Evolutionary conservation across 2,888 invertebrate genomes (phyloP), one percentile per base, ranked within the genome.

Genomic region (Apoda limacodes): DNA sequence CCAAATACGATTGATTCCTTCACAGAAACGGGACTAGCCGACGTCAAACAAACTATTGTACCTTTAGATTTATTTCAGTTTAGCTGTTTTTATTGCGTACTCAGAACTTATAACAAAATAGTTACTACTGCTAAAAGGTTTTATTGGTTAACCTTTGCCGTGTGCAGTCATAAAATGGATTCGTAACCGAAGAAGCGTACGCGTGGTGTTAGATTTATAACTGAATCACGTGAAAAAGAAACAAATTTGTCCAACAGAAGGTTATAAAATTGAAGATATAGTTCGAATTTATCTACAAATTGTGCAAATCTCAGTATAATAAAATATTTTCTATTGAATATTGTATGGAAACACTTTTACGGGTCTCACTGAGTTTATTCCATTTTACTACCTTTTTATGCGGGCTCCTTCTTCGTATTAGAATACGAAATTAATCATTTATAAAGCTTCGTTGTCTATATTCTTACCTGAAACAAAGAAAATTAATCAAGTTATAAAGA

Each of bases 111-210:
- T 74, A 78, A 76, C 69, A 71, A 76, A 78, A 76, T 76, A 78
- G 74, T 75, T 71, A 74, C 72, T 74, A 68, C 72, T 76, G 76
- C 76, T 78, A 78, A 76, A 74, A 75, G 76, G 70, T 80, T 80
- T 80, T 80, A 80, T 78, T 75, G 75, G 80, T 74, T 75, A 75
- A 75, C 78, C 75, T 80, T 80, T 66, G 71, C 67, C 63, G 67
- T 70, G 64, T 67, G 70, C 62, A 69, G 69, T 65, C 67, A 72
- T 80, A 76, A 80, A 80, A 80, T 75, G 67, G 68, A 74, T 80
- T 74, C 76, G 67, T 65, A 68, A 71, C 72, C 66, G 66, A 71
- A 75, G 70, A 60, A 68, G 63, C 66, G 69, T 68, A 70, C 69
- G 64, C 68, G 65, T 66, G 60, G 55, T 55, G 57, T 57, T 67